Evolutionary conservation across 37 sponge, comb jelly and placozoan species (phyloP).

Genomic region (Bolinopsis microptera): DNA sequence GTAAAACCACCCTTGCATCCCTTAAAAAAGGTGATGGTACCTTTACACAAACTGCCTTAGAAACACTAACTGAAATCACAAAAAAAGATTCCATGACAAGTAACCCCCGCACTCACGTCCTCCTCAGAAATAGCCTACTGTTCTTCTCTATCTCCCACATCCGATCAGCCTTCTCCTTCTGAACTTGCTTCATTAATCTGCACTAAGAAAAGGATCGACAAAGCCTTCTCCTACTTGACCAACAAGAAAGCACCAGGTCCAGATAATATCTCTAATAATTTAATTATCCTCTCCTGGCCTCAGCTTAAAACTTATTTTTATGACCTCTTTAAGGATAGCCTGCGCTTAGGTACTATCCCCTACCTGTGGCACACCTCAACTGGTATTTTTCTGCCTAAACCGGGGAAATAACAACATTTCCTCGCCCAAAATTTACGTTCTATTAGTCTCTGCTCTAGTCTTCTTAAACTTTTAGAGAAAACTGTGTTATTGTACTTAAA

Average conservation of each 20-base stretch:
- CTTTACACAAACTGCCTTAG: neutral
- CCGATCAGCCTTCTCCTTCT: too few species aligned
- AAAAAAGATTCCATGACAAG: neutral
- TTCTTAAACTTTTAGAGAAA: too few species aligned
- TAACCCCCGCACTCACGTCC: neutral
- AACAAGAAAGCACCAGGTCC: too few species aligned
- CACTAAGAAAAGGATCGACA: too few species aligned
- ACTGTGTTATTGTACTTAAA: neutral
- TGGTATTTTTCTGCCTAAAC: too few species aligned
- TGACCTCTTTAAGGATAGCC: too few species aligned
- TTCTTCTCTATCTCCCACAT: too few species aligned
- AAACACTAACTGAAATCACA: neutral
- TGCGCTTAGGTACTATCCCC: neutral
- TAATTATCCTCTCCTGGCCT: neutral
- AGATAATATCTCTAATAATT: too few species aligned
- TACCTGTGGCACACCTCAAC: neutral
- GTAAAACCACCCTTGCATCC: neutral
- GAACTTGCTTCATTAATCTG: too few species aligned
- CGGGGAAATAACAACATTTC: neutral
- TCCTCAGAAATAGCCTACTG: too few species aligned
- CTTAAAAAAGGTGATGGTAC: neutral
- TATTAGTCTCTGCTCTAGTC: neutral
- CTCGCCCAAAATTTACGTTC: neutral
- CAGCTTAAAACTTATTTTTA: neutral
- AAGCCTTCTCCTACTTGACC: too few species aligned